A percentile compares a stretch with the other conserved stretches of the same genome.
Conservation (phyloP, 2,888 invertebrate genomes). For the Trachelus tabidus region DNA sequence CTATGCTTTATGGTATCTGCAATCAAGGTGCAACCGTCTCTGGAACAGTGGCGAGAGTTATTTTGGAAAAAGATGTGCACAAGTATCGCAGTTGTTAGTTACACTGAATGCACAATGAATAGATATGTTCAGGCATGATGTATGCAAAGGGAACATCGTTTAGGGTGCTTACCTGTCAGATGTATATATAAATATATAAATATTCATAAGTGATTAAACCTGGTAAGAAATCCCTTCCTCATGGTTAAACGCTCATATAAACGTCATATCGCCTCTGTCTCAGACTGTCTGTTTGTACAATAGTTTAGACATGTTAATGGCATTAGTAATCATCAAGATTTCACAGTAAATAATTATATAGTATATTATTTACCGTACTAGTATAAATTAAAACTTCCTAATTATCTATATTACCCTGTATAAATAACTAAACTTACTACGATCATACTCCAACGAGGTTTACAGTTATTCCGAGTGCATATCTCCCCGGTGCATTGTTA, state of each 20-base stretch:
- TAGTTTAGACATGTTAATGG: background rate
- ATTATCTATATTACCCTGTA: background rate
- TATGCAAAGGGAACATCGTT: background rate
- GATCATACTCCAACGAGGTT: background rate
- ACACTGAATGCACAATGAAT: background rate
- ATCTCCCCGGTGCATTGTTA: background rate
- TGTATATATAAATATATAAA: background rate
- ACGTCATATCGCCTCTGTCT: background rate
- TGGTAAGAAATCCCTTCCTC: background rate
- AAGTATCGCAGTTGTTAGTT: background rate
- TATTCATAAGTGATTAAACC: background rate
- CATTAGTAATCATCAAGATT: background rate
- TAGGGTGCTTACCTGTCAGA: background rate
- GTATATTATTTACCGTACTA: background rate
- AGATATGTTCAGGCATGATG: background rate
- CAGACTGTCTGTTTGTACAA: background rate
- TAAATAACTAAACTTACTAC: background rate
- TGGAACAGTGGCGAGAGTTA: background rate
- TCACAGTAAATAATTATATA: background rate
- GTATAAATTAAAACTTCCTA: background rate
- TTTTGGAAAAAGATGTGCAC: background rate
- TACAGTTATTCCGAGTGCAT: background rate
- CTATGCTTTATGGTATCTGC: background rate
- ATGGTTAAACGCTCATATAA: background rate
- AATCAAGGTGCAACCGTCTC: background rate